Evolutionary conservation across 2,113 vertebrate genomes (phyloP).

Genomic region (Oncorhynchus masou): DNA sequence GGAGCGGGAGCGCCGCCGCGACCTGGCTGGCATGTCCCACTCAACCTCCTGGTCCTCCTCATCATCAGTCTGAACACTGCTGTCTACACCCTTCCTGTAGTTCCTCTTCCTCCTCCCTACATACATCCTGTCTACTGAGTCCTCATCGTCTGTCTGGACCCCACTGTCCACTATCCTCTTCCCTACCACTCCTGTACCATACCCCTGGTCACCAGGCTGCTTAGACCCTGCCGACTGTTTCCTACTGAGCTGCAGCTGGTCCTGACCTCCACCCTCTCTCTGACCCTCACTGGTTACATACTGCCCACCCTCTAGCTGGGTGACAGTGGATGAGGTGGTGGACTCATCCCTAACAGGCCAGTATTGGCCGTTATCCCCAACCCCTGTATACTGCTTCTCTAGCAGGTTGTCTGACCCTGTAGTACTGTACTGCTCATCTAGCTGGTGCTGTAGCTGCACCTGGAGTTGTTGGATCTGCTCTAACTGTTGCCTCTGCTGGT

Average conservation of each 20-base stretch:
- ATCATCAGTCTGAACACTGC: constrained; percentile 92
- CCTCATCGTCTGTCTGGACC: constrained; percentile 97
- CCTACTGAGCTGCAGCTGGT: constrained; percentile 78
- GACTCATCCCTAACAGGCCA: constrained; percentile 87
- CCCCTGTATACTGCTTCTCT: constrained; percentile 83
- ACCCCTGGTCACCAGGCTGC: constrained; percentile 74
- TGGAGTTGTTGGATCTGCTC: constrained; percentile 97
- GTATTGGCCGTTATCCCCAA: constrained; percentile 84
- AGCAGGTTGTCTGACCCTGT: constrained; percentile 80
- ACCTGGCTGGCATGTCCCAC: constrained; percentile 87
- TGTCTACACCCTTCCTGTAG: constrained; percentile 89
- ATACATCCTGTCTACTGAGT: constrained; percentile 82
- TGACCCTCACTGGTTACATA: constrained; percentile 54
- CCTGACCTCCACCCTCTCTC: constrained; percentile 71
- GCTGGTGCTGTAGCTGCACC: constrained; percentile 91
- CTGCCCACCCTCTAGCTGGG: constrained; percentile 71
- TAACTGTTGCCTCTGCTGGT: constrained; percentile 91
- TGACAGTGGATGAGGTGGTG: constrained; percentile 71
- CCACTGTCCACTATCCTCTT: constrained; percentile 92
- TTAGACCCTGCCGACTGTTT: constrained; percentile 75
- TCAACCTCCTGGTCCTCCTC: constrained; percentile 98
- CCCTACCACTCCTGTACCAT: constrained; percentile 63
- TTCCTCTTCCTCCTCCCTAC: constrained; percentile 81
- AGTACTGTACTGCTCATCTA: constrained; percentile 83
- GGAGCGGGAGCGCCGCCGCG: constrained; percentile 80